Base-by-base conservation (phyloP, 2,113 vertebrate species). In the Delphinus delphis region DNA sequence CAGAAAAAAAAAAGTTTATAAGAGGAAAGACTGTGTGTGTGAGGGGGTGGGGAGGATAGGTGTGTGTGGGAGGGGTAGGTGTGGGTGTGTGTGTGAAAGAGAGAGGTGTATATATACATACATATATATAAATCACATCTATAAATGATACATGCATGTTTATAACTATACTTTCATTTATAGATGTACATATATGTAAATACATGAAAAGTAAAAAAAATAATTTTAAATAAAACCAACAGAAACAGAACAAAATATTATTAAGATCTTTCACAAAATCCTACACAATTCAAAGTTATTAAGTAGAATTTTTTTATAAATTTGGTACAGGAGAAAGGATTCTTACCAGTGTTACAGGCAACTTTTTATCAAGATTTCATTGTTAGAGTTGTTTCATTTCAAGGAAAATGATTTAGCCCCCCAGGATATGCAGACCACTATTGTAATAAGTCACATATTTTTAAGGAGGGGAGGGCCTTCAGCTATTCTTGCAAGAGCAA, bases 401-500 rank as follows among this genome's bases (percentile, higher is more conserved):
- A 95, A 97, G 67, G 96, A 76, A 97, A 97, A 96, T 96, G 96
- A 96, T 82, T 94, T 96, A 81, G 84, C 93, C 96, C 83, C 83
- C 84, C 92, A 96, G 94, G 97, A 95, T 96, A 97, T 96, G 93
- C 83, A 97, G 85, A 95, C 96, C 77, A 81, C 88, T 95, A 74
- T 96, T 93, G 55, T 97, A 97, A 98, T 97, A 96, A 97, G 90
- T 53, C 87, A 55, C 26, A 3, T 87, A 95, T 96, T 36, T 94
- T 88, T 76, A 93, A 97, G 63, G 47, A 97, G 94, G 92, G 97
- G 93, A 84, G 70, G 95, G 95, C 86, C 96, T 96, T 90, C 15
- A 65, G 92, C 94, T 93, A 92, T 96, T 97, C 96, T 98, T 98
- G 93, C 92, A 96, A 97, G 96, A 96, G 91, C 0, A 0, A 96